Evolutionary conservation across 2,888 invertebrate species (phyloP).

Genomic region (Strigamia crassipes): DNA sequence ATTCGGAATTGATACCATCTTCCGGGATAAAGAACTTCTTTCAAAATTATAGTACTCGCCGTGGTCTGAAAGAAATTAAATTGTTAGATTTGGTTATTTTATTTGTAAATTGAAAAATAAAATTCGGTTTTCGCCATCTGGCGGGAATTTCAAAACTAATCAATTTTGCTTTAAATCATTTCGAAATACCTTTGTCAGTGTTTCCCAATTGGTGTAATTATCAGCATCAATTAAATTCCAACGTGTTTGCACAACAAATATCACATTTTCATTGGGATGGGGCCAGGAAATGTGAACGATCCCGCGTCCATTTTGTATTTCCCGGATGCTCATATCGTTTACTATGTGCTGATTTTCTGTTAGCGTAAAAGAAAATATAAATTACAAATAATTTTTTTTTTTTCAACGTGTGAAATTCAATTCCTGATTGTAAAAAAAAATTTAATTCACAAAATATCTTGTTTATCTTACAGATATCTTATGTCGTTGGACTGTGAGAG

Average conservation of each 20-base stretch:
- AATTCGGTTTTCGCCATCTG: not conserved
- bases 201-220: constrained; percentile 42
- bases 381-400: too few species aligned
- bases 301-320: constrained; percentile 13
- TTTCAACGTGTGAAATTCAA: not conserved
- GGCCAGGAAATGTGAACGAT: constrained; percentile 11
- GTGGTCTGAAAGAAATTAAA: too few species aligned
- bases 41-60: constrained; percentile 43
- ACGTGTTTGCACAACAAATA: constrained; percentile 12
- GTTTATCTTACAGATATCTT: not conserved
- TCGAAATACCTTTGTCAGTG: constrained; percentile 23
- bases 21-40: constrained; percentile 46
- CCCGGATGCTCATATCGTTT: not conserved
- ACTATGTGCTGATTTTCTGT: not conserved
- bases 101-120: not conserved
- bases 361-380: not conserved
- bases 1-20: constrained; percentile 44
- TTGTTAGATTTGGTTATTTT: too few species aligned
- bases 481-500: not conserved
- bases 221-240: not conserved
- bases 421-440: not conserved
- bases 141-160: not conserved
- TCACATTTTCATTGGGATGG: not conserved
- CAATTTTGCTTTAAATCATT: not conserved
- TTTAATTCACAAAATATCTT: not conserved